phyloP scores from a whole-genome alignment of 1,140 invertebrate species.

The Drosophila subobscura region DNA sequence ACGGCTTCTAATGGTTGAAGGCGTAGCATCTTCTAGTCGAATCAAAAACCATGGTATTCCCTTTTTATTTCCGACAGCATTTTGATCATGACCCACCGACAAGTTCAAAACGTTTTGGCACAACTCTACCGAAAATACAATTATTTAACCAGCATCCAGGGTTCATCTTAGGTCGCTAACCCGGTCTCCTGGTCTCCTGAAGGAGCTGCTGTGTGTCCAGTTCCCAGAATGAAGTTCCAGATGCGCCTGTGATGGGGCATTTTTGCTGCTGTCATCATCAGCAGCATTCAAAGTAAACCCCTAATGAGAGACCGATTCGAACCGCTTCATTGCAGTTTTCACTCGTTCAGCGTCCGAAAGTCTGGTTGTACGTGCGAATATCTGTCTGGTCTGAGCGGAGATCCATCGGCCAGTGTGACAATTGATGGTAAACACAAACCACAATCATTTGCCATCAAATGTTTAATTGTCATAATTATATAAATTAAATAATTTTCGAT shows the following conservation, averaged over 20 bases:
- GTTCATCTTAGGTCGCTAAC: neutral
- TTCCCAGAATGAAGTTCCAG: constrained; percentile 6
- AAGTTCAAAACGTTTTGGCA: neutral
- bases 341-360: constrained; percentile 55
- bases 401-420: constrained; percentile 38
- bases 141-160: constrained; percentile 3
- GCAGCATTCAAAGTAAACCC: constrained; percentile 27
- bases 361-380: constrained; percentile 28
- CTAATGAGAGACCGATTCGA: constrained; percentile 40
- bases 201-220: neutral
- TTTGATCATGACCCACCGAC: neutral
- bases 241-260: neutral
- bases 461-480: constrained; percentile 60
- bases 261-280: constrained; percentile 27
- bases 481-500: constrained; percentile 40
- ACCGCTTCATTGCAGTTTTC: constrained; percentile 64
- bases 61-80: neutral
- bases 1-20: too few relatives aligned
- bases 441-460: constrained; percentile 52
- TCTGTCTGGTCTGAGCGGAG: neutral
- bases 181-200: too few relatives aligned
- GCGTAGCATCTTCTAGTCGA: too few relatives aligned
- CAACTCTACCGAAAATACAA: constrained; percentile 10
- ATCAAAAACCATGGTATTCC: too few relatives aligned
- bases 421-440: constrained; percentile 31